Base-by-base conservation (phyloP, 2,888 invertebrate genomes). In the Cheiracanthium punctorium region DNA sequence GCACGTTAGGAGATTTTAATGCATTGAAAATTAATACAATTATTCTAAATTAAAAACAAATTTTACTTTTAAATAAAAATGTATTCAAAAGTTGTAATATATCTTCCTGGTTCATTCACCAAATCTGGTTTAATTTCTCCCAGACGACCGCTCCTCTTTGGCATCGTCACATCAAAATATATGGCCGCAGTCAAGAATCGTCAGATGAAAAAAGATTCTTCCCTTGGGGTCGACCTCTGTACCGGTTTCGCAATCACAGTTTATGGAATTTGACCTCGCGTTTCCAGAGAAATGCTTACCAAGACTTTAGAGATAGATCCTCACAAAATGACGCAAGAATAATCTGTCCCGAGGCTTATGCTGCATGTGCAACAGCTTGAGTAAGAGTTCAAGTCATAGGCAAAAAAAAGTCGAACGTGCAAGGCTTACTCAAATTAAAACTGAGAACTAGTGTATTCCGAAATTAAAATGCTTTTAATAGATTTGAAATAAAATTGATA, bases 191-290 rank as follows among this genome's bases (percentile, higher is more conserved):
- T 58, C n/a, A 58, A 5, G 58, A 58, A 17, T 5, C 24, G 24
- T 58, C 58, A 24, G 24, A 58, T 58, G 24, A 12, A 24, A 58
- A 5, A 58, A 24, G 8, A 14, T 48, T 48, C 12, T 58, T 24
- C 24, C 43, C 33, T 20, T 10, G 52, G 17, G 69, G 41, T 48
- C n/a, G 41, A 52, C 28, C 28, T 67, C 24, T 28, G 28, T 79
- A 71, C 79, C 79, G 58, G 79, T 71, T 79, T 71, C 37, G 24
- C 30, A 17, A n/a, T 32, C 48, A 48, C 64, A 33, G 70, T 71
- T 37, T 8, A 28, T 52, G 73, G 81, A 81, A 81, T 81, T 65
- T 81, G 81, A 81, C 81, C 81, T 81, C 81, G 29, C 69, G 69
- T 52, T 81, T 81, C 67, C 37, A 17, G 20, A 74, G 58, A 80